A percentile compares a stretch with the other conserved stretches of the same genome.
Conservation (phyloP, 1,140 invertebrate genomes). For the Danaus melanippus region DNA sequence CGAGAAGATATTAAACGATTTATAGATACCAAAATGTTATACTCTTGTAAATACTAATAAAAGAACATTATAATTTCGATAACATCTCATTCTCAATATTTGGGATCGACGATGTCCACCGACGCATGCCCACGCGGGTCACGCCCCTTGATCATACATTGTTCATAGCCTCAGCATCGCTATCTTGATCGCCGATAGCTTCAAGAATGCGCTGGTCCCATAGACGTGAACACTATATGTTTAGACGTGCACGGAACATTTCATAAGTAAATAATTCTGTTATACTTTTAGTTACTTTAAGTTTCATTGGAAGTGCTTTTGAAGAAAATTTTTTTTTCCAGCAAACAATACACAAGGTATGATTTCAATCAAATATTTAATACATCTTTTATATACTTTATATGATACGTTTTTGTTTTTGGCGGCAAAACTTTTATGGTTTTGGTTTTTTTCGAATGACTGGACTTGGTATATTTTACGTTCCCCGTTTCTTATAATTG, state of each 20-base stretch:
- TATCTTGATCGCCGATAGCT: conserved; percentile 43
- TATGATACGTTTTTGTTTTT: too few relatives aligned
- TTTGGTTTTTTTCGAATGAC: too few relatives aligned
- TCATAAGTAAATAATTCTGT: too few relatives aligned
- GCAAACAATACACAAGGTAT: too few relatives aligned
- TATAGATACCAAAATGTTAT: conserved; percentile 32
- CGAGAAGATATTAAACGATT: conserved; percentile 20
- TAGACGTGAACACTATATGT: conserved; percentile 33
- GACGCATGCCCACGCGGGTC: conserved; percentile 47
- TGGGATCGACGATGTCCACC: conserved; percentile 53
- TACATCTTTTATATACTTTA: too few relatives aligned
- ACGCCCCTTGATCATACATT: conserved; percentile 50
- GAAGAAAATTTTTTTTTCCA: too few relatives aligned
- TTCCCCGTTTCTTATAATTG: conserved; percentile 13
- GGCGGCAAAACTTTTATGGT: too few relatives aligned
- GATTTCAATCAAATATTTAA: too few relatives aligned
- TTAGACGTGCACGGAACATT: background rate
- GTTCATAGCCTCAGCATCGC: conserved; percentile 33
- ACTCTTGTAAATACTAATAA: conserved; percentile 61
- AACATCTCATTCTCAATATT: conserved; percentile 54
- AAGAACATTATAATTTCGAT: conserved; percentile 60
- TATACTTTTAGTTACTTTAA: too few relatives aligned
- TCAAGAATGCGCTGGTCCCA: conserved; percentile 44
- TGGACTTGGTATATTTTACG: too few relatives aligned
- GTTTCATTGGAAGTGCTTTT: too few relatives aligned